Conservation (phyloP, 2,113 vertebrate genomes). For the Cygnus buccinator region DNA sequence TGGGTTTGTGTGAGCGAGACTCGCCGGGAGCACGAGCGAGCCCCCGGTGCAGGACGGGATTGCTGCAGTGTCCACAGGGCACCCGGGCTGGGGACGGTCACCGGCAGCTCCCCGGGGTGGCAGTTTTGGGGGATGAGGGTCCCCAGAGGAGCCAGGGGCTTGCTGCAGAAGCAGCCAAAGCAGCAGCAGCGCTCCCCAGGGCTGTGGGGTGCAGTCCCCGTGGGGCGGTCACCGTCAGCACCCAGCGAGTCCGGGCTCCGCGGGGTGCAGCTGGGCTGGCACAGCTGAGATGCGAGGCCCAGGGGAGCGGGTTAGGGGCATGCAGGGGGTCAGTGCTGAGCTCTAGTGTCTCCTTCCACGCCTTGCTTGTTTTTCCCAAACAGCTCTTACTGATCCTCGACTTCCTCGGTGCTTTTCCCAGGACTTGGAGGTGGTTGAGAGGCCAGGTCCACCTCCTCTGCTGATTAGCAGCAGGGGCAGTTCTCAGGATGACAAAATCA, state of each 20-base stretch:
- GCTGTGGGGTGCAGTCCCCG: accelerated
- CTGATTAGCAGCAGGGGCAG: background rate
- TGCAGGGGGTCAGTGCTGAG: background rate
- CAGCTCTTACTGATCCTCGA: background rate
- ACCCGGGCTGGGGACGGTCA: background rate
- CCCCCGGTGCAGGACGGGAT: background rate
- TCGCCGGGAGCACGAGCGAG: background rate
- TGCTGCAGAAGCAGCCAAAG: background rate
- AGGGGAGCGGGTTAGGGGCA: background rate
- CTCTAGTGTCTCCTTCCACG: background rate
- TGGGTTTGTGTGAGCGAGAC: background rate
- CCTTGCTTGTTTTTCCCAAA: background rate
- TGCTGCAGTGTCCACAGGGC: accelerated
- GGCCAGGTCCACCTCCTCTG: background rate
- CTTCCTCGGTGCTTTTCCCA: background rate
- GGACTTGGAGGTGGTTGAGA: background rate
- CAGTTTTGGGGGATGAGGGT: background rate
- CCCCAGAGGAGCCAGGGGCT: background rate
- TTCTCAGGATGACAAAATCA: background rate
- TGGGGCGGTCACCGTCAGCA: background rate
- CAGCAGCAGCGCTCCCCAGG: too few species aligned
- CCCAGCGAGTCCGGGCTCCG: background rate
- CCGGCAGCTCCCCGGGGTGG: background rate
- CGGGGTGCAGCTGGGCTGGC: background rate
- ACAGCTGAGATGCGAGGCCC: accelerated